Base-by-base conservation (phyloP, 2,888 invertebrate species). In the Diplolepis rosae region DNA sequence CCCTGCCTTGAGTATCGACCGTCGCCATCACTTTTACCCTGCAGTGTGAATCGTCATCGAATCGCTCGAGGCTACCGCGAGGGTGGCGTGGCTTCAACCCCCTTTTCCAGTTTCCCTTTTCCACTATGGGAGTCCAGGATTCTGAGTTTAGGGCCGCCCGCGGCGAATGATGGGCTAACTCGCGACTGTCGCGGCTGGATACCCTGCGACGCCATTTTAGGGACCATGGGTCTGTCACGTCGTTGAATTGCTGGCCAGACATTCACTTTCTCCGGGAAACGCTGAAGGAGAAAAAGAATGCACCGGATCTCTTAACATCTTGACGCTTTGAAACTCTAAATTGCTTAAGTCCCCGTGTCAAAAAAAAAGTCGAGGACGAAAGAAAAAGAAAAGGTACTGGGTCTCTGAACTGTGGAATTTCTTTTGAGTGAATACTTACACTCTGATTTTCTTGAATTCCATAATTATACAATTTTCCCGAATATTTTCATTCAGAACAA, bases 181-280 rank as follows among this genome's bases (percentile, higher is more conserved):
- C 68, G 68, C 68, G 68, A 61, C 61, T 28, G 61, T 68, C 68
- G 68, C 61, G 45, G 68, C 56, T 32, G 68, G 68, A 68, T 28
- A 56, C 56, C 7, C 22, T 27, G 54, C 68, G 61, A 61, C 61
- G 68, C 52, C 68, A 52, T 68, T 35, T 56, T 28, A 54, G 42
- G 68, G 56, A 39, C 68, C 52, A 27, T 42, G 68, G 68, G 52
- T 56, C 68, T 54, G 32, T 42, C 52, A 42, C 52, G 56, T 54
- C 32, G 24, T 51, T 35, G 22, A 39, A 51, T 67, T 51, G 32
- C 35, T 27, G 42, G 54, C 52, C 54, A 68, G 39, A 13, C 45
- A n/a, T n/a, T n/a, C n/a, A 15, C n/a, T 54, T 68, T 68, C 68
- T 28, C 54, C 28, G 52, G 27, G 27, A 56, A 68, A 52, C 61